phyloP scores from a whole-genome alignment of 2,113 vertebrate genomes.

The Grammomys dolichurus region DNA sequence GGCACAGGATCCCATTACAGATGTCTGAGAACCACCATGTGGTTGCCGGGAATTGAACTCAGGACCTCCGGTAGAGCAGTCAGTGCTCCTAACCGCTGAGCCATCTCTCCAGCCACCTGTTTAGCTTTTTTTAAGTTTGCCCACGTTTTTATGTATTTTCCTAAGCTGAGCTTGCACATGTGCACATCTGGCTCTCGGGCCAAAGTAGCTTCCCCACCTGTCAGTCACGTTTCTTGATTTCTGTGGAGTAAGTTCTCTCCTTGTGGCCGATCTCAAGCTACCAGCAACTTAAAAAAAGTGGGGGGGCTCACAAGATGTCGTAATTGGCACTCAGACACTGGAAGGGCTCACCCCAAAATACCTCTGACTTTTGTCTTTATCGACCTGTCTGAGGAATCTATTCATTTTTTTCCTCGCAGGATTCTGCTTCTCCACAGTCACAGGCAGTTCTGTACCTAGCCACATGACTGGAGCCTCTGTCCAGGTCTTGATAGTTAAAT shows the following conservation, averaged over 20 bases:
- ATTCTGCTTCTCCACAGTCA: background rate
- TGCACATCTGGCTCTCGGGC: background rate
- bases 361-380: background rate
- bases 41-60: no score
- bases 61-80: no score
- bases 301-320: background rate
- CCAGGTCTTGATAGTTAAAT: background rate
- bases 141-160: background rate
- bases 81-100: no score
- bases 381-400: background rate
- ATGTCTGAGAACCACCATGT: no score
- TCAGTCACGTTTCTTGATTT: background rate
- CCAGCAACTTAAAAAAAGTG: background rate
- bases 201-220: background rate
- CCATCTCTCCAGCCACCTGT: background rate
- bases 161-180: background rate
- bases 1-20: no score
- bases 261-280: background rate
- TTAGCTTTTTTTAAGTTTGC: conserved; percentile 1
- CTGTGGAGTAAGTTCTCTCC: background rate
- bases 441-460: background rate
- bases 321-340: background rate
- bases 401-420: background rate
- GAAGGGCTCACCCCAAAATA: background rate
- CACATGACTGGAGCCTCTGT: background rate